phyloP scores from a whole-genome alignment of 2,797 vertebrate species.

The Falco columbarius region DNA sequence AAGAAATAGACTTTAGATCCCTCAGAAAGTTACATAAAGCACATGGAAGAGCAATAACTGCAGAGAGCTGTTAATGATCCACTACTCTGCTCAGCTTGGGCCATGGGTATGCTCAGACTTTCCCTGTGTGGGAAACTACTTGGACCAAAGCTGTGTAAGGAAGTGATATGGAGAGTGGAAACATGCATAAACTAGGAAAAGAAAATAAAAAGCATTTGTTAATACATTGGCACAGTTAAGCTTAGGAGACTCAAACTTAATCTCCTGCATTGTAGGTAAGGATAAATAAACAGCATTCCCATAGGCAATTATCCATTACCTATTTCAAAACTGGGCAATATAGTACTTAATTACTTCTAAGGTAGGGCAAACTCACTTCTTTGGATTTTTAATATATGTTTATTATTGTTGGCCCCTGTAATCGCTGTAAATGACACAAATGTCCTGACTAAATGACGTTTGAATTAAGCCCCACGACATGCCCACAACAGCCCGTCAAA shows the following conservation, averaged over 20 bases:
- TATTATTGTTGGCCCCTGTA: background rate
- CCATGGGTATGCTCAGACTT: background rate
- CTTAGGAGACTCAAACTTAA: background rate
- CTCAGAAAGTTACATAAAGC: background rate
- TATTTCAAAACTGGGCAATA: background rate
- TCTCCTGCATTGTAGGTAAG: background rate
- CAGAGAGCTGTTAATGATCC: background rate
- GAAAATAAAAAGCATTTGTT: background rate
- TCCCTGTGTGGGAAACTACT: background rate
- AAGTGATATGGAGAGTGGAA: background rate
- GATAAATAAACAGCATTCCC: constrained; percentile 9
- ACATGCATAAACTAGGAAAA: background rate
- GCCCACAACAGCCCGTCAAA: background rate
- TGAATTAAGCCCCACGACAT: background rate
- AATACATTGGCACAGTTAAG: background rate
- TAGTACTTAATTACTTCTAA: background rate
- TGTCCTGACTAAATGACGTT: background rate
- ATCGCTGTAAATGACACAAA: background rate
- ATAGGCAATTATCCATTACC: background rate
- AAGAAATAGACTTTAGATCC: background rate
- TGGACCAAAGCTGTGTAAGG: background rate
- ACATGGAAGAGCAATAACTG: background rate
- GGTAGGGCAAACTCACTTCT: background rate
- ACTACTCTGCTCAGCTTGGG: background rate
- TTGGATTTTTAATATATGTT: background rate